phyloP scores from a whole-genome alignment of 2,797 vertebrate genomes.

The Merluccius polli region DNA sequence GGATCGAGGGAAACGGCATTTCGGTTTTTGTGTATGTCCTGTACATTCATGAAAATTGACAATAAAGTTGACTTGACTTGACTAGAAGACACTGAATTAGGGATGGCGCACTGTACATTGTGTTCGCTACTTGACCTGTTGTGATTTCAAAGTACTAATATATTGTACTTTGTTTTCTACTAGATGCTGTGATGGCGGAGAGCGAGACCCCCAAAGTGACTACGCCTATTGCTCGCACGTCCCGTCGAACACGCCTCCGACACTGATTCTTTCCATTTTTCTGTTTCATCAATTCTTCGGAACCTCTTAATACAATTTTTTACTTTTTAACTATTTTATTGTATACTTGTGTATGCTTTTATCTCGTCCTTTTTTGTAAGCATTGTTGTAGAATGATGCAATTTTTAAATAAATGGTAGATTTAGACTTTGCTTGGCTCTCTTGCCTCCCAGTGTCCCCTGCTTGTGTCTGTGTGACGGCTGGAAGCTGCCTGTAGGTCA shows the following conservation, averaged over 20 bases:
- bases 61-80: too few species aligned
- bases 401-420: background rate
- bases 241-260: constrained; percentile 72
- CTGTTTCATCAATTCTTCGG: background rate
- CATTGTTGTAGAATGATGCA: background rate
- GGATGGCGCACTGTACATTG: too few species aligned
- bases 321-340: background rate
- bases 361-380: background rate
- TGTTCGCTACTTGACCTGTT: background rate
- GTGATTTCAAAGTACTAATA: constrained; percentile 2
- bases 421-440: constrained; percentile 19
- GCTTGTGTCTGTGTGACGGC: background rate
- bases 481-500: constrained; percentile 25
- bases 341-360: background rate
- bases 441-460: background rate
- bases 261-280: constrained; percentile 51
- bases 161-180: constrained; percentile 35
- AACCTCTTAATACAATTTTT: constrained; percentile 11
- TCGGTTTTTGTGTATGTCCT: too few species aligned
- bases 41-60: too few species aligned
- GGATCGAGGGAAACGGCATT: too few species aligned
- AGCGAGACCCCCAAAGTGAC: constrained; percentile 89
- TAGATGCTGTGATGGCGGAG: constrained; percentile 80
- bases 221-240: constrained; percentile 84
- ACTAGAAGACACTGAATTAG: too few species aligned